Percentiles rank a stretch among this genome's conserved stretches.
Evolutionary conservation across 2,113 vertebrate genomes (phyloP).

Genomic region (Eolophus roseicapilla): DNA sequence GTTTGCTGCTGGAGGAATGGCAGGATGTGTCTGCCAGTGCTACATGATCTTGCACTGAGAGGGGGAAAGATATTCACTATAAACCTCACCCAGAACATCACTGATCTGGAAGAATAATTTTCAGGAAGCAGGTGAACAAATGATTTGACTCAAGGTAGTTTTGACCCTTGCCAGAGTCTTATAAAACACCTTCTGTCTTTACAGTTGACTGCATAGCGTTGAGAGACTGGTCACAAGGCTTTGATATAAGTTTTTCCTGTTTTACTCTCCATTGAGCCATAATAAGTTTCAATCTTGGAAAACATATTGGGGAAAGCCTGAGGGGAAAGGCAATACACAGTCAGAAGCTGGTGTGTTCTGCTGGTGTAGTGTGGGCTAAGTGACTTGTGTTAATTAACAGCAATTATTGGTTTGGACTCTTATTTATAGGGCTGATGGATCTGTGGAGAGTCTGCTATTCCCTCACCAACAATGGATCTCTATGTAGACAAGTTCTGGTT

Average conservation of each 20-base stretch:
- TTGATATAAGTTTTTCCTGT: background rate
- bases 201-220: background rate
- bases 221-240: background rate
- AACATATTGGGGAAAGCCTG: background rate
- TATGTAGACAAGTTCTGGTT: background rate
- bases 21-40: background rate
- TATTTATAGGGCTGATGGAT: background rate
- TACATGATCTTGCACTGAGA: background rate
- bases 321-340: background rate
- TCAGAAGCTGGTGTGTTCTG: background rate
- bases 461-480: background rate
- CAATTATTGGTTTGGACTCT: background rate
- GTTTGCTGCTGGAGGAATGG: background rate
- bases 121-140: background rate
- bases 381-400: background rate
- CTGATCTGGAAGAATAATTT: constrained; percentile 45
- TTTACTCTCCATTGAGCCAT: background rate
- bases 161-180: constrained; percentile 1
- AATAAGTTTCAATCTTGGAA: background rate
- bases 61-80: background rate
- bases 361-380: background rate
- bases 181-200: constrained; percentile 18
- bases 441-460: background rate
- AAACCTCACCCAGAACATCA: background rate
- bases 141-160: constrained; percentile 18